Evolutionary conservation across 1,140 invertebrate species (phyloP).

Genomic region (Radopholus similis): DNA sequence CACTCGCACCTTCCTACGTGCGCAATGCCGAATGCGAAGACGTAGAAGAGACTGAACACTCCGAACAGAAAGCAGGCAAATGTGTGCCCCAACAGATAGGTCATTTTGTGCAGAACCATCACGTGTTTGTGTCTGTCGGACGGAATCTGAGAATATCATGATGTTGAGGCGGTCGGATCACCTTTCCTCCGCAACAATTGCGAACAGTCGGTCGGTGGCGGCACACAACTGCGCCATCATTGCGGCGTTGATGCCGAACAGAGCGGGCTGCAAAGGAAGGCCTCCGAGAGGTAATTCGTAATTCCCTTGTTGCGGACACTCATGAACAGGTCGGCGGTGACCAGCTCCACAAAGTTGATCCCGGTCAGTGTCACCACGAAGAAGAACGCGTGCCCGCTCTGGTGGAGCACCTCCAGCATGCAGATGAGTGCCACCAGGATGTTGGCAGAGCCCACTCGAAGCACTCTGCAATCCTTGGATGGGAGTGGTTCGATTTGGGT

Average conservation of each 20-base stretch:
- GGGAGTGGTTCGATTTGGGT: background rate
- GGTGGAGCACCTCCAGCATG: slow-evolving; percentile 3
- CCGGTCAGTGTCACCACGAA: slow-evolving; percentile 2
- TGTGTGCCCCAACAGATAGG: too few species aligned
- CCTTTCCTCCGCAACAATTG: too few species aligned
- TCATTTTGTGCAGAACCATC: too few species aligned
- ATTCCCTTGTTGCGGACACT: background rate
- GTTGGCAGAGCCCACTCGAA: slow-evolving; percentile 10
- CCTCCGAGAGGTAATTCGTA: background rate
- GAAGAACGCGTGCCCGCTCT: slow-evolving; percentile 1
- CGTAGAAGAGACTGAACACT: too few species aligned
- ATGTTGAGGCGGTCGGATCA: too few species aligned
- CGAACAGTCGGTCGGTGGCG: background rate
- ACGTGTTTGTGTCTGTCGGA: too few species aligned
- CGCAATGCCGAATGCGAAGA: too few species aligned
- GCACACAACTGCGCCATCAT: background rate
- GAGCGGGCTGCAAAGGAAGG: background rate
- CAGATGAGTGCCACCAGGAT: slow-evolving; percentile 5
- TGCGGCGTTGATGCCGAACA: background rate
- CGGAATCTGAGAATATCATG: too few species aligned
- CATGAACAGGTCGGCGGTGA: background rate
- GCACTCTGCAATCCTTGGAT: background rate
- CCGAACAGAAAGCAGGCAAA: too few species aligned
- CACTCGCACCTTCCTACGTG: too few species aligned
- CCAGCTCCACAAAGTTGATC: slow-evolving; percentile 5